Evolutionary conservation across 1,140 invertebrate genomes (phyloP), one percentile per base, ranked within the genome.

Genomic region (Bombyx mandarina): DNA sequence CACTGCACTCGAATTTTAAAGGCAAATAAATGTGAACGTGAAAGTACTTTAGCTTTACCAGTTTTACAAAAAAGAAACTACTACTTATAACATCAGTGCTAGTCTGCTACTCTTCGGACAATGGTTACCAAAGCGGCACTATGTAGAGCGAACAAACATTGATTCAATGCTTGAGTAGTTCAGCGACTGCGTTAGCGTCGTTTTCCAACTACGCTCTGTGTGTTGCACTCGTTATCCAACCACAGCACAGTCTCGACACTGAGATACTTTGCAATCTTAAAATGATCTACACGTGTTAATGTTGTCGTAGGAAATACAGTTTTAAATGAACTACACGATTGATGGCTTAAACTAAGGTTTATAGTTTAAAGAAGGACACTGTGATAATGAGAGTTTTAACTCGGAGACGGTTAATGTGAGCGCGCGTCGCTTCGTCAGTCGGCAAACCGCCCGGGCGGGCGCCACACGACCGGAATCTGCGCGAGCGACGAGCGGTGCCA

Each of bases 381-480:
- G 18, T 51, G 42, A 51, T 22, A 51, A 9, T 35, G 6, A 35
- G 18, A 7, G 18, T 51, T 7, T 51, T 51, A 35, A 35, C 26
- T 51, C 22, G 50, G 18, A 57, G 48, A 43, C 52, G 18, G 62
- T 56, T 47, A 60, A 52, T 46, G 61, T 63, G 58, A 56, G 61
- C 67, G 78, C 71, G 75, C 73, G 63, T 69, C 71, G 71, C 57
- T 67, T 55, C 73, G 72, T 62, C 81, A 82, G 81, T 86, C 79
- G 82, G 81, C 82, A 77, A 62, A 73, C 81, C 83, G 83, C 83
- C 83, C 83, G 83, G 79, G 83, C 83, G 81, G 83, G 83, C 77
- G 83, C 83, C 79, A 81, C 81, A 84, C 82, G 82, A 82, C 82
- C 80, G 73, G 81, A 73, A 73, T 83, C 80, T 79, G 79, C 77